Percentiles rank a stretch among this genome's conserved stretches.
Evolutionary conservation across 1,140 invertebrate species (phyloP).

Genomic region (Drosophila sp.): DNA sequence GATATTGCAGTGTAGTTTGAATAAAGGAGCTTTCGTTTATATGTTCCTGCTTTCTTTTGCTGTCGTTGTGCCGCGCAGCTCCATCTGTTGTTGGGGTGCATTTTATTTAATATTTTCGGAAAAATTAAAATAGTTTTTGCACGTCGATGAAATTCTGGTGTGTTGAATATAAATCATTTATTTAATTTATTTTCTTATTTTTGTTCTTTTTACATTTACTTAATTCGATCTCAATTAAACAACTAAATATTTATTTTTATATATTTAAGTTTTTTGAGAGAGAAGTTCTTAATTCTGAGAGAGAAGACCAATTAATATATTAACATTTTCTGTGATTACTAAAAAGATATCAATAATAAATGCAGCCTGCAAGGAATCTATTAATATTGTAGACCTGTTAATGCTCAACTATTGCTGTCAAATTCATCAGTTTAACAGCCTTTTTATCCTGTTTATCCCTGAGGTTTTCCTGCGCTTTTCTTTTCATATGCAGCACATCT

Average conservation of each 20-base stretch:
- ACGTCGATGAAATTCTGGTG: too few relatives aligned
- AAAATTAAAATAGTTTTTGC: neutral
- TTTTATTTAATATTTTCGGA: neutral
- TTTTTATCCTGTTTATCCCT: neutral
- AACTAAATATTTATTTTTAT: too few relatives aligned
- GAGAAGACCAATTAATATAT: too few relatives aligned
- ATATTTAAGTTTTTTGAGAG: too few relatives aligned
- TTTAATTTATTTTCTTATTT: too few relatives aligned
- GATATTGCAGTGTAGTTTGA: neutral
- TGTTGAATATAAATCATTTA: too few relatives aligned
- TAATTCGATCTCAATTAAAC: too few relatives aligned
- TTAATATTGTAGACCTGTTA: neutral
- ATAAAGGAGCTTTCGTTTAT: neutral
- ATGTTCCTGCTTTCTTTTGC: neutral
- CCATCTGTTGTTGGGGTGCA: neutral
- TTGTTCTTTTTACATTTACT: too few relatives aligned
- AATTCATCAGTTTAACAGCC: constrained; percentile 9
- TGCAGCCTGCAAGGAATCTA: too few relatives aligned
- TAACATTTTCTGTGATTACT: too few relatives aligned
- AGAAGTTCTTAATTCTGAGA: too few relatives aligned
- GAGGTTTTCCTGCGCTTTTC: neutral
- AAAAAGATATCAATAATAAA: too few relatives aligned
- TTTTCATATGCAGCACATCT: constrained; percentile 6
- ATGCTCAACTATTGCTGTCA: neutral
- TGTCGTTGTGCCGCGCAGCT: neutral